Evolutionary conservation across 1,140 invertebrate species (phyloP).

Genomic region (Argopecten irradians): DNA sequence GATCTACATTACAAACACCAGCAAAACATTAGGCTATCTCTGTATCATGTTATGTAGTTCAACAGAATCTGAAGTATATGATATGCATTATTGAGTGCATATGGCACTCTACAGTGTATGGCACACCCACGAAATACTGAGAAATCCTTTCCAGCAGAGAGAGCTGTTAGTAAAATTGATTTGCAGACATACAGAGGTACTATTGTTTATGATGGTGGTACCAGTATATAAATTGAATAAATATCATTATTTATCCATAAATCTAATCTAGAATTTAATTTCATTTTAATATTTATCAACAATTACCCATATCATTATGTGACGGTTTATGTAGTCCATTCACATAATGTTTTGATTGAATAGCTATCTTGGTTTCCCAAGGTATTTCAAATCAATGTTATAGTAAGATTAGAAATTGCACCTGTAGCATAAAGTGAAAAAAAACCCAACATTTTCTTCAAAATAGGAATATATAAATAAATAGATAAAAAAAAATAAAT

Average conservation of each 20-base stretch:
- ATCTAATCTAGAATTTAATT: conserved; percentile 1
- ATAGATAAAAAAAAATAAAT: no score
- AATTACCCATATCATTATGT: not conserved
- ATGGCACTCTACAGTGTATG: not conserved
- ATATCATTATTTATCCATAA: not conserved
- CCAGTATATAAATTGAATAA: not conserved
- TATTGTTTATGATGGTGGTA: not conserved
- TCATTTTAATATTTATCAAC: not conserved
- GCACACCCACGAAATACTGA: not conserved
- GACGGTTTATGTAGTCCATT: no score
- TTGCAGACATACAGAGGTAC: not conserved
- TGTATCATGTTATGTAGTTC: not conserved
- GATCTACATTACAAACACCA: no score
- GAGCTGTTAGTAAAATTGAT: not conserved
- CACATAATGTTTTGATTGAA: no score
- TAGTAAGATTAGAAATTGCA: no score
- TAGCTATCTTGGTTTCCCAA: no score
- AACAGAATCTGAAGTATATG: not conserved
- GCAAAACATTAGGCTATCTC: not conserved
- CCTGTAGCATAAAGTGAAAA: no score
- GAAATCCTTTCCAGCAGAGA: not conserved
- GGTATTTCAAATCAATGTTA: no score
- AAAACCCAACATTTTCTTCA: no score
- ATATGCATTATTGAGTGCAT: not conserved
- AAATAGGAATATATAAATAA: no score